Conservation (phyloP, 2,888 invertebrate genomes). For the Anthophora plumipes region DNA sequence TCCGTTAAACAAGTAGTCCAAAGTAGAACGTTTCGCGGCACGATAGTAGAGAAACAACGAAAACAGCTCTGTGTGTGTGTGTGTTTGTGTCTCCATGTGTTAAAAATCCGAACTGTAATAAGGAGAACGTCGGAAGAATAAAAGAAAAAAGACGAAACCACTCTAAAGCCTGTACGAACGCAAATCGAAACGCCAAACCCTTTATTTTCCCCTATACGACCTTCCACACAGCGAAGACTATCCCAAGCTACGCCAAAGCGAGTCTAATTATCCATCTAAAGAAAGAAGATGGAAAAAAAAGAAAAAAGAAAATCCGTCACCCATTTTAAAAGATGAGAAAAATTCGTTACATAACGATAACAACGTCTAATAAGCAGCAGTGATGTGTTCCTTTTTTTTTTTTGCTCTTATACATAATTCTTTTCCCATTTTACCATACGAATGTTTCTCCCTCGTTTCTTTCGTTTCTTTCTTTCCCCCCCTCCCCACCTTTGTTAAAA, state of each 20-base stretch:
- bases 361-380: slow-evolving; percentile 66
- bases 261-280: slow-evolving; percentile 51
- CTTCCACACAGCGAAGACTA: slow-evolving; percentile 33
- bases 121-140: background rate
- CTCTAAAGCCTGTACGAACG: slow-evolving; percentile 41
- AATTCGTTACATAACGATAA: slow-evolving; percentile 57
- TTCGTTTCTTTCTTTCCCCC: background rate
- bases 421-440: slow-evolving; percentile 1
- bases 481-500: slow-evolving; percentile 8
- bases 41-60: slow-evolving; percentile 20
- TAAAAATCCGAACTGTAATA: background rate
- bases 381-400: slow-evolving; percentile 47
- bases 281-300: no score
- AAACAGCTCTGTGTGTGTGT: slow-evolving; percentile 6
- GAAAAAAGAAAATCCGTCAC: slow-evolving; percentile 42
- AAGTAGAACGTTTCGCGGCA: slow-evolving; percentile 28
- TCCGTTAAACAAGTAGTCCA: slow-evolving; percentile 5
- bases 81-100: slow-evolving; percentile 17
- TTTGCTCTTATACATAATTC: no score
- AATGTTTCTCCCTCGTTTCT: slow-evolving; percentile 10
- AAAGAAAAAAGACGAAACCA: slow-evolving; percentile 6
- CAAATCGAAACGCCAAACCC: slow-evolving; percentile 47
- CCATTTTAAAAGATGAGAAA: slow-evolving; percentile 48
- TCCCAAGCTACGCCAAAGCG: slow-evolving; percentile 51
- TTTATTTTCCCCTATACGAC: slow-evolving; percentile 16